Percentiles rank a stretch among this genome's conserved stretches.
These are phyloP conservation scores for Isurus oxyrinchus DNA, from an alignment of 2,113 vertebrate genomes.

Conservation along the genomic window DNA sequence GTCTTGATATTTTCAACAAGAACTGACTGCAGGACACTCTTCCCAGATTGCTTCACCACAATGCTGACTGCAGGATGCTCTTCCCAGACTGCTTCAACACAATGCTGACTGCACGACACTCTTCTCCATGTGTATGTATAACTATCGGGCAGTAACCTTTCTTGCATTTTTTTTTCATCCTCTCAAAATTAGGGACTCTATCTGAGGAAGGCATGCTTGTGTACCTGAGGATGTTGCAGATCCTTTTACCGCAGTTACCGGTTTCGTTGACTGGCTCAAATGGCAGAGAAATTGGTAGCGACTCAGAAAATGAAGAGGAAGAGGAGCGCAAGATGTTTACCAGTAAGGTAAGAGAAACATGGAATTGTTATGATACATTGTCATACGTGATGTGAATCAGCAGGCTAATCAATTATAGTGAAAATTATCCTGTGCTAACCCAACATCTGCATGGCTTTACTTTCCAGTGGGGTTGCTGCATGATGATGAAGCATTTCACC, in stretches of 20 bases:
- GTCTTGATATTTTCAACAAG: no score
- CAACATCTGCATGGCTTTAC: not conserved
- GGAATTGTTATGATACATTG: not conserved
- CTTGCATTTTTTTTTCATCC: not conserved
- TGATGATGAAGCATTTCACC: not conserved
- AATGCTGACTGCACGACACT: no score
- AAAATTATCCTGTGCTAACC: not conserved
- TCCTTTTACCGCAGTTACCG: conserved; percentile 77
- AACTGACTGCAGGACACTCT: no score
- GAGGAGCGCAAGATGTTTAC: conserved; percentile 56
- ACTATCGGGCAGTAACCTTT: not conserved
- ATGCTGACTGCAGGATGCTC: no score
- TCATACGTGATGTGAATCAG: not conserved
- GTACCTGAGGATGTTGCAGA: conserved; percentile 79
- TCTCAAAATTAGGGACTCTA: conserved; percentile 61
- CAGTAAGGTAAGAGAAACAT: conserved; percentile 56
- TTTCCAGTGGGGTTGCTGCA: not conserved
- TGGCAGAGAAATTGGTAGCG: conserved; percentile 70
- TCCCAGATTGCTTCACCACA: no score
- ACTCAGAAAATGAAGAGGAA: conserved; percentile 88
- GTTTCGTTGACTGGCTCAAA: conserved; percentile 62
- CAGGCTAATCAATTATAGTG: not conserved
- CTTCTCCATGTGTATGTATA: conserved; percentile 30
- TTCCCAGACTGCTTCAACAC: no score
- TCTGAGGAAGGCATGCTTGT: conserved; percentile 86